Percentiles rank a stretch among this genome's conserved stretches.
Evolutionary conservation across 2,888 invertebrate species (phyloP).

Genomic region (Callimorpha dominula): DNA sequence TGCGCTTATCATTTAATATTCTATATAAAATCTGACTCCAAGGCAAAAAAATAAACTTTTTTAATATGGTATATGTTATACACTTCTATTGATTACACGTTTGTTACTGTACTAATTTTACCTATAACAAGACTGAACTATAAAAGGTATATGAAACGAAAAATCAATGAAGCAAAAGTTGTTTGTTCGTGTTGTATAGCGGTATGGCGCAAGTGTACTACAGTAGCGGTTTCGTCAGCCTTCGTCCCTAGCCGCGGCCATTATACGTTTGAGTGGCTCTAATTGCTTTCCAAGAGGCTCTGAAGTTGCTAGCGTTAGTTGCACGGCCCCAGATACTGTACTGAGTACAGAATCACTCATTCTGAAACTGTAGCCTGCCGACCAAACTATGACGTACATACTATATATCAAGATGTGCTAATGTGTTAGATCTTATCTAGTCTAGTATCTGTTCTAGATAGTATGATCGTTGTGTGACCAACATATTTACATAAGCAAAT

Average conservation of each 20-base stretch:
- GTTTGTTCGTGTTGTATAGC: not conserved
- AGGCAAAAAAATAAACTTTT: not conserved
- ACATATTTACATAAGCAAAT: not conserved
- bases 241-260: slow-evolving; percentile 35
- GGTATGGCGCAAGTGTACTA: slow-evolving; percentile 26
- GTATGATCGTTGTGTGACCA: not conserved
- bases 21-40: not conserved
- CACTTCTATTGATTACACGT: not conserved
- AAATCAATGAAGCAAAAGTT: slow-evolving; percentile 8
- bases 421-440: not conserved
- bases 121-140: not conserved
- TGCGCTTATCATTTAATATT: too few relatives aligned
- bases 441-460: not conserved
- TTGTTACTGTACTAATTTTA: not conserved
- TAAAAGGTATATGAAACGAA: slow-evolving; percentile 1
- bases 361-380: slow-evolving; percentile 27
- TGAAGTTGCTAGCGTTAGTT: slow-evolving; percentile 43
- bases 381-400: not conserved
- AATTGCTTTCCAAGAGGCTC: slow-evolving; percentile 58
- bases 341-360: slow-evolving; percentile 29
- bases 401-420: too few relatives aligned
- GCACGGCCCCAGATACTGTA: slow-evolving; percentile 30
- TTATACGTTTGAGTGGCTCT: slow-evolving; percentile 62
- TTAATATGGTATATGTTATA: not conserved
- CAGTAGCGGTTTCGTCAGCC: slow-evolving; percentile 10